Evolutionary conservation across 2,113 vertebrate genomes (phyloP), one percentile per base, ranked within the genome.

Genomic region (Lota lota): DNA sequence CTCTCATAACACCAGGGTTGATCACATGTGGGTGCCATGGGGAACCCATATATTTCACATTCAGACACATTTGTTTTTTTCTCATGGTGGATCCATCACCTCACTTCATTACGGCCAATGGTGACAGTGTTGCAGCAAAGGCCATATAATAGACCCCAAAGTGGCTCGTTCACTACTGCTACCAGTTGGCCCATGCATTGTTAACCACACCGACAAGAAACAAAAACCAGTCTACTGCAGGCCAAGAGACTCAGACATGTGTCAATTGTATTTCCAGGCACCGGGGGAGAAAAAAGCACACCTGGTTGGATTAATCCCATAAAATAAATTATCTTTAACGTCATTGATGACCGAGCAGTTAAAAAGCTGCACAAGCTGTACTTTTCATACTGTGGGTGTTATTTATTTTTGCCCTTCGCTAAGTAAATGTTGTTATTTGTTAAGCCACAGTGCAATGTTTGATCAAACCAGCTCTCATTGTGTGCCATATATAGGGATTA

Each of bases 401-500:
- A 74, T 14, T 22, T 61, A 15, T 33, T 16, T 62, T 28, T 2
- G 15, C 6, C 47, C 22, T 65, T 64, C 5, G 40, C 12, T 14
- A 8, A 10, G 12, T 47, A 14, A 47, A 47, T 47, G 40, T 61
- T 63, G 19, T 54, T 60, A 36, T 57, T 18, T 73, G 68, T 72
- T 18, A 61, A 61, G 15, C 22, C 17, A n/a, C 1, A 7, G 54
- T 2, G 18, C 24, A 19, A 61, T 60, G 60, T 82, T 60, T 62
- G 64, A 74, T 77, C 51, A 63, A 62, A 72, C 67, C 69, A 51
- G 28, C 14, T 21, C 73, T 63, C 56, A 59, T 19, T 63, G 17
- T 2, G 36, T 60, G 64, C 61, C 47, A 33, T 66, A 67, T 77
- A 76, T 74, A 85, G 64, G 73, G 61, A 79, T 76, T 8, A 83